Evolutionary conservation across 2,113 vertebrate species (phyloP).

Genomic region (Callipepla californica): DNA sequence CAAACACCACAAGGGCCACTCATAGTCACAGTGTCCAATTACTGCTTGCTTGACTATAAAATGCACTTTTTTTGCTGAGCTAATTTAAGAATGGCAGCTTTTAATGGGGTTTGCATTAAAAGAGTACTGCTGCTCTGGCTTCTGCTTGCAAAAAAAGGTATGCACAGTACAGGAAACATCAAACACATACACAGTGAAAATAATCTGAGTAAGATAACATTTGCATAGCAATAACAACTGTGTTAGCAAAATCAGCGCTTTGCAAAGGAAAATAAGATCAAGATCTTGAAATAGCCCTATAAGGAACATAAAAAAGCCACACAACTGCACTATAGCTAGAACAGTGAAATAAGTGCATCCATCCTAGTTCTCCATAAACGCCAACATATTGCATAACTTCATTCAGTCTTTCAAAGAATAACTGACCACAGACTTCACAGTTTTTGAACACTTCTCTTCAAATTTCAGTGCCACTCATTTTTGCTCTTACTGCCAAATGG

Average conservation of each 20-base stretch:
- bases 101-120: slow-evolving; percentile 76
- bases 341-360: background rate
- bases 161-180: slow-evolving; percentile 44
- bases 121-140: slow-evolving; percentile 25
- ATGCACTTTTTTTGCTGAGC: slow-evolving; percentile 71
- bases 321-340: background rate
- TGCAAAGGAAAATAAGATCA: slow-evolving; percentile 9
- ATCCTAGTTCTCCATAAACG: background rate
- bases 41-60: slow-evolving; percentile 84
- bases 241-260: background rate
- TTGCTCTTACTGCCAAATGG: background rate
- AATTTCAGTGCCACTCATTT: background rate
- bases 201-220: slow-evolving; percentile 43
- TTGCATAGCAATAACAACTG: slow-evolving; percentile 28
- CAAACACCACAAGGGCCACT: slow-evolving; percentile 86
- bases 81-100: slow-evolving; percentile 82
- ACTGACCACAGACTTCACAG: background rate
- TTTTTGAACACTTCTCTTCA: background rate
- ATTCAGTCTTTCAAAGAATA: background rate
- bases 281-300: background rate
- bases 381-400: background rate
- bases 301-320: background rate
- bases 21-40: slow-evolving; percentile 86
- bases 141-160: slow-evolving; percentile 62
- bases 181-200: slow-evolving; percentile 29